Conservation (phyloP, 2,797 vertebrate genomes). For the Hypotaenidia okinawae region DNA sequence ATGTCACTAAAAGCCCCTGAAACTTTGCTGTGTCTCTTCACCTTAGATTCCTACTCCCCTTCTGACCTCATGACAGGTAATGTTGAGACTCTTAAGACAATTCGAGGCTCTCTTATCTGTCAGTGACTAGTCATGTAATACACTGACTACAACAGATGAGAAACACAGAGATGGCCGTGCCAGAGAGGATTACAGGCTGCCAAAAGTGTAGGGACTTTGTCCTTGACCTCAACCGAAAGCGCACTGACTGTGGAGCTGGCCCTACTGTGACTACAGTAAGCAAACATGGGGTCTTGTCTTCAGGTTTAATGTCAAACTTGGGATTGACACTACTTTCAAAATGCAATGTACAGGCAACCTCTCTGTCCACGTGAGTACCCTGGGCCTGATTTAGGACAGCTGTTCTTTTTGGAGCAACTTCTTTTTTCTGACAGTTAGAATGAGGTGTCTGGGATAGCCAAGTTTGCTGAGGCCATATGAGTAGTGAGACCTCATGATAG, state of each 20-base stretch:
- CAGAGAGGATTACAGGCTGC: neutral
- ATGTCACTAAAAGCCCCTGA: neutral
- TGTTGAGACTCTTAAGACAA: neutral
- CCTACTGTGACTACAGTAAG: neutral
- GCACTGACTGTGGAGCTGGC: neutral
- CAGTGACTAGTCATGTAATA: neutral
- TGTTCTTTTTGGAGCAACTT: neutral
- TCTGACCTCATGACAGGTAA: fast-evolving
- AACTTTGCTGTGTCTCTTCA: neutral
- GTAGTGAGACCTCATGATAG: constrained; percentile 1
- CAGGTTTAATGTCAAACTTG: neutral
- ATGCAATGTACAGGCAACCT: neutral
- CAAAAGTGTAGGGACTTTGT: neutral
- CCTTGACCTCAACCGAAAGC: neutral
- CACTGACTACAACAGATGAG: neutral
- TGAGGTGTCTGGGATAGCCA: neutral
- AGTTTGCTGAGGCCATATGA: neutral
- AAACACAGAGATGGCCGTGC: neutral
- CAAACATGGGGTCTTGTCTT: neutral
- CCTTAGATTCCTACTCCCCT: neutral
- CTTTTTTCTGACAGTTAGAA: neutral
- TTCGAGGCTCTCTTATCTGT: neutral
- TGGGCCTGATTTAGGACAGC: neutral
- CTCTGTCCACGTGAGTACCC: neutral
- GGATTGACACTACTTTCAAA: neutral